Base-by-base conservation (phyloP, 2,113 vertebrate species). In the Microtus oregoni region DNA sequence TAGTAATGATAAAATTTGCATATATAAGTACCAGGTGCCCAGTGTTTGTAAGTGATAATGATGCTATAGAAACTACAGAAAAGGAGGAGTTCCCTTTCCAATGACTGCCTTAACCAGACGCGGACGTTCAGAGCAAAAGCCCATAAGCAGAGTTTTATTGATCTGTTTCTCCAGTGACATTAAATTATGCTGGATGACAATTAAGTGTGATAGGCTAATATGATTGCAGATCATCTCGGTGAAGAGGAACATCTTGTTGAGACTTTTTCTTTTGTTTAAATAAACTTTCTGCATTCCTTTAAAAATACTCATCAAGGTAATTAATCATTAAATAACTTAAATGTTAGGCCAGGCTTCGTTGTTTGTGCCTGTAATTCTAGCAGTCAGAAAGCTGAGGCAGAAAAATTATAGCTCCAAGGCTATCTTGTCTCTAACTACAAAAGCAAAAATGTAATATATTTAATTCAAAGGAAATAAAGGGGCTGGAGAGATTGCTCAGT, bases 11-110 rank as follows among this genome's bases (percentile, higher is more conserved):
- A 86, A 96, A 92, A 58, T 63, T 86, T 38, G 32, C 32, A 7
- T 63, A 78, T 52, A 91, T 44, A 92, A 89, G 41, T 41, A 41
- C 41, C 47, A 86, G 19, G 6, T 89, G 20, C 24, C 12, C n/a
- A 96, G 28, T 19, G 38, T 68, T 50, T 95, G 67, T 89, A 85
- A 97, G 76, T 90, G 72, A 82, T 68, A 77, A n/a, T 47, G 77
- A 73, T 86, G 30, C 30, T 95, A n/a, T 77, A 90, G 88, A 83
- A 88, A 83, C 55, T 76, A 3, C 32, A 81, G 67, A 28, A 13
- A 82, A 78, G 47, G 47, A 94, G 15, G 44, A 63, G 3, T 75
- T 35, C 32, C 61, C 20, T 90, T 35, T 79, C 24, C 89, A 85
- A 68, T 32, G 58, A 85, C 20, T 41, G 35, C 38, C 38, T 77